Base-by-base conservation (phyloP, 92 coral and sea anemone species). In the Parazoanthus swiftii region DNA sequence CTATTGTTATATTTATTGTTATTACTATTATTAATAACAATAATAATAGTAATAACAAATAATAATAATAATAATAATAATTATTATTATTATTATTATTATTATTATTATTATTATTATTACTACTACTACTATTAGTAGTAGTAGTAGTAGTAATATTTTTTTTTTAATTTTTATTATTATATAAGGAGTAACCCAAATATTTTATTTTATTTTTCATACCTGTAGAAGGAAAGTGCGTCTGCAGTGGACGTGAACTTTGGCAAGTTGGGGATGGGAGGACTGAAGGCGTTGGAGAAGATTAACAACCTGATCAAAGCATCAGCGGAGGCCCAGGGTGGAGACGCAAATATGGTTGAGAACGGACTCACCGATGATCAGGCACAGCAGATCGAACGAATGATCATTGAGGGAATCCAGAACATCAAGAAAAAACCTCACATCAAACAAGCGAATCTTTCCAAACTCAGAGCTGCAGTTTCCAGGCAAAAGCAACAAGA, bases 331-430 rank as follows among this genome's bases (percentile, higher is more conserved):
- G 88, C 94, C 5, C 96, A 94, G 63, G 96, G 94, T 0, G 95
- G 95, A 13, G 98, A 94, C 65, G 94, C 92, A n/a, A 91, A 86
- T 23, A 74, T 82, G 56, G 36, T 93, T 11, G 98, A 94, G n/a
- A 95, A 94, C 68, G 92, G 95, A 5, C 86, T 96, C 37, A 96
- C 99, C 14, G 99, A 96, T 72, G 99, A 95, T 20, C 99, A 96
- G 77, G 99, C 98, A 76, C 98, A 95, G 54, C 93, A 96, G 2
- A 96, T 96, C 77, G 99, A 96, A 51, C 89, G 99, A 79, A 96
- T 96, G 99, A 96, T 96, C 33, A 97, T 97, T 25, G 99, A 96
- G 83, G 99, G 99, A 78, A 92, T 97, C 38, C 92, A 95, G 67
- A 94, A 97, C 81, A 94, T 93, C 18, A 93, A 95, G 90, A 95